Evolutionary conservation across 2,888 invertebrate genomes (phyloP).

Genomic region (Copidosoma aretas): DNA sequence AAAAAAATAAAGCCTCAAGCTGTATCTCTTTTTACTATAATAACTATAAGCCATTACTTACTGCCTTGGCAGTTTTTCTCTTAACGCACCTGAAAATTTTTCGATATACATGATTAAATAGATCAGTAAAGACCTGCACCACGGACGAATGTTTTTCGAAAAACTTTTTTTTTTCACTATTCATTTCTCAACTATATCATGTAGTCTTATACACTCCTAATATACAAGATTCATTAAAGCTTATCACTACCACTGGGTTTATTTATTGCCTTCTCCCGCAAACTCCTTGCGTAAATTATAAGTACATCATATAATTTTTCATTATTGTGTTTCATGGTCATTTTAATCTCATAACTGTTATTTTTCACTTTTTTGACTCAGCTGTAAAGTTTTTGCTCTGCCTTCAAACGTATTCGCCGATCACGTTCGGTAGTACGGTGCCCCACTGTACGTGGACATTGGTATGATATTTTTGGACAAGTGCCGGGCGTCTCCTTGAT

Average conservation of each 20-base stretch:
- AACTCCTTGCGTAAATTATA: no score
- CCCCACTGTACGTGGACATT: conserved; percentile 83
- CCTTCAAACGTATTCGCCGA: background rate
- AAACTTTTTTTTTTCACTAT: background rate
- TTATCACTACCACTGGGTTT: conserved; percentile 27
- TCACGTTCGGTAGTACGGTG: conserved; percentile 70
- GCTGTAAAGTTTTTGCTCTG: conserved; percentile 3
- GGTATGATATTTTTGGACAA: conserved; percentile 70
- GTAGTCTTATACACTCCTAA: no score
- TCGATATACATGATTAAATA: conserved; percentile 32
- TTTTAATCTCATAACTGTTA: background rate
- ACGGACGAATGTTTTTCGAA: conserved; percentile 34
- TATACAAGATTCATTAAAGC: no score
- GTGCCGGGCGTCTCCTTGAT: conserved; percentile 68
- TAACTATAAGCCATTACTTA: no score
- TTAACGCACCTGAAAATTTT: conserved; percentile 9
- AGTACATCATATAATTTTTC: no score
- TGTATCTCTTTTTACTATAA: conserved; percentile 7
- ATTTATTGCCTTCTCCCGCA: conserved; percentile 1
- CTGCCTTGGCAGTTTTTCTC: no score
- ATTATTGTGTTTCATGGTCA: background rate
- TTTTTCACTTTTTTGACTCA: background rate
- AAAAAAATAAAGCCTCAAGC: conserved; percentile 28
- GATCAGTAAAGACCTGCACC: conserved; percentile 25
- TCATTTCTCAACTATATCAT: no score